phyloP scores from a whole-genome alignment of 2,797 vertebrate species.

The Acipenser oxyrinchus region DNA sequence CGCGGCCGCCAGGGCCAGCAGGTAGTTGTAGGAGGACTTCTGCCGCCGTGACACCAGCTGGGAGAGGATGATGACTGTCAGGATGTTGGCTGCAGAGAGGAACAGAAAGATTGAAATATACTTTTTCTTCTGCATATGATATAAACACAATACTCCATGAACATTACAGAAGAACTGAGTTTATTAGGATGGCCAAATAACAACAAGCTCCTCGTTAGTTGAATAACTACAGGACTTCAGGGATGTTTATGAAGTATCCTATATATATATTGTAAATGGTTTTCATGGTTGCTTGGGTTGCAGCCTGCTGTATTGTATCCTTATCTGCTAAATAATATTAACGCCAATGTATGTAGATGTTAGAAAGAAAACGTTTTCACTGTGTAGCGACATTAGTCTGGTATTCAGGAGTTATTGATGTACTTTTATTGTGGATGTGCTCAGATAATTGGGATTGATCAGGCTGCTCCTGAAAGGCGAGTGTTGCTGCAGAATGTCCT shows the following conservation, averaged over 20 bases:
- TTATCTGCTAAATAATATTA: too few relatives aligned
- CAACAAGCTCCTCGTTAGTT: too few relatives aligned
- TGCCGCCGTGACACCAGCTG: constrained; percentile 88
- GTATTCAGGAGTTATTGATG: neutral
- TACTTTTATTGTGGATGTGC: neutral
- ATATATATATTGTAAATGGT: too few relatives aligned
- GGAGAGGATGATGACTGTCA: constrained; percentile 92
- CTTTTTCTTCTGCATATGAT: neutral
- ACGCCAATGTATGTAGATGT: too few relatives aligned
- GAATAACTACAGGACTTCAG: too few relatives aligned
- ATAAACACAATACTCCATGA: neutral
- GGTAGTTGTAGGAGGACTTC: constrained; percentile 97
- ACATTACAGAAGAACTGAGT: neutral
- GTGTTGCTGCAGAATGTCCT: neutral
- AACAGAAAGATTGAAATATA: neutral
- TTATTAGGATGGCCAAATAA: too few relatives aligned
- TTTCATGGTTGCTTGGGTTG: too few relatives aligned
- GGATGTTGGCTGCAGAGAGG: constrained; percentile 76
- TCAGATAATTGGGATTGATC: constrained; percentile 1
- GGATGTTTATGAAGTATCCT: too few relatives aligned
- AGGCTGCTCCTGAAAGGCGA: neutral
- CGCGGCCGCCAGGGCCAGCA: constrained; percentile 84
- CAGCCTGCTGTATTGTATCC: too few relatives aligned
- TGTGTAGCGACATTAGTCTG: neutral
- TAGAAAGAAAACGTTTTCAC: neutral